These are phyloP conservation scores for Scatophagus argus DNA, from an alignment of 2,113 vertebrate genomes.

Conservation along the genomic window DNA sequence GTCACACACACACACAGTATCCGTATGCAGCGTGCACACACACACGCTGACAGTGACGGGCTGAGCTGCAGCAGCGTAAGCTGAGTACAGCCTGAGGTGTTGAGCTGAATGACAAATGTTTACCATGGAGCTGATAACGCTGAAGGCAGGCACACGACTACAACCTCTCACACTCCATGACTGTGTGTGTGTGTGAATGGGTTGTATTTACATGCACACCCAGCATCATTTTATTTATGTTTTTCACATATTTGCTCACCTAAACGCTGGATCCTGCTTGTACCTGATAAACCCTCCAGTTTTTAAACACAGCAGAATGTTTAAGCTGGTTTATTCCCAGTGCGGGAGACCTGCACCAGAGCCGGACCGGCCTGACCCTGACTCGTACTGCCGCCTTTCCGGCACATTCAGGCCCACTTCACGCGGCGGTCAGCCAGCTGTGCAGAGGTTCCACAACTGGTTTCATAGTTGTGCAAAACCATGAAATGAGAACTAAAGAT, in stretches of 20 bases:
- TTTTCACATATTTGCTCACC: not conserved
- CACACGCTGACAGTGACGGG: conserved; percentile 3
- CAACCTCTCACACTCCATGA: not conserved
- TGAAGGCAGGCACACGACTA: not conserved
- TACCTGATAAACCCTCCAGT: conserved; percentile 23
- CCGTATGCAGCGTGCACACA: not conserved
- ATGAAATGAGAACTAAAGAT: no score
- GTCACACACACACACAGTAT: conserved; percentile 13
- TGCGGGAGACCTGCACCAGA: not conserved
- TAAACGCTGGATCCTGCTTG: conserved; percentile 5
- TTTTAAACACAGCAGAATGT: not conserved
- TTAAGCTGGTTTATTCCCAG: not conserved
- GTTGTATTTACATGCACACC: conserved; percentile 21
- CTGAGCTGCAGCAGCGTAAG: conserved; percentile 25
- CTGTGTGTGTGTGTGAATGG: conserved; percentile 26
- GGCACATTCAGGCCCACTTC: no score
- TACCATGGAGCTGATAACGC: conserved; percentile 32
- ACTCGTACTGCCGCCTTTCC: no score
- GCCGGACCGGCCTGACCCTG: no score
- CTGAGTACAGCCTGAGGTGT: conserved; percentile 20
- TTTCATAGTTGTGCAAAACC: no score
- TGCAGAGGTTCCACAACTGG: no score
- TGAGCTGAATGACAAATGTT: conserved; percentile 70
- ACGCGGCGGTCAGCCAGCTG: no score
- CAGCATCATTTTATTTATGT: not conserved